These are phyloP conservation scores for Drosophila tristis DNA, from an alignment of 1,140 invertebrate species.

Conservation along the genomic window DNA sequence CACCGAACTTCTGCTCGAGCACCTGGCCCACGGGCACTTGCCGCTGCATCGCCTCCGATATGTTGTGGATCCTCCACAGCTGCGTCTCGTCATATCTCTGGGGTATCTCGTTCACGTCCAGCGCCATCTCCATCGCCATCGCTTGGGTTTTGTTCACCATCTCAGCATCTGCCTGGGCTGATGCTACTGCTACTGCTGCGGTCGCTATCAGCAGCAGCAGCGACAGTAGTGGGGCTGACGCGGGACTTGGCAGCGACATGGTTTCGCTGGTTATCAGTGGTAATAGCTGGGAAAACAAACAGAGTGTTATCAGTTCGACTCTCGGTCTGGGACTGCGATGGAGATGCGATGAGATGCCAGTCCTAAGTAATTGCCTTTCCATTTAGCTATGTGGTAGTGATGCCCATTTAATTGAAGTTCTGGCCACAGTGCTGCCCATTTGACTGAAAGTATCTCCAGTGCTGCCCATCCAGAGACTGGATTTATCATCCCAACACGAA, in stretches of 20 bases:
- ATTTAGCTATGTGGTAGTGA: no score
- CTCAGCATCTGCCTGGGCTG: no score
- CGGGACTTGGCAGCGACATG: conserved; percentile 14
- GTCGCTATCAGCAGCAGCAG: conserved; percentile 8
- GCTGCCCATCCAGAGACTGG: no score
- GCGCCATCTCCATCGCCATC: conserved; percentile 25
- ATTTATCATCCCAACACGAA: no score
- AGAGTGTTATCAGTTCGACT: conserved; percentile 8
- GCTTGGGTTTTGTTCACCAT: no score
- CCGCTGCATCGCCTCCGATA: conserved; percentile 62
- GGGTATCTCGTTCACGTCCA: conserved; percentile 65
- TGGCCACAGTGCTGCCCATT: no score
- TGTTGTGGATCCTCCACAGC: conserved; percentile 85
- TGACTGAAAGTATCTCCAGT: no score
- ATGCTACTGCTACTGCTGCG: background rate
- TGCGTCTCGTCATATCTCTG: conserved; percentile 86
- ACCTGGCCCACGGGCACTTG: conserved; percentile 60
- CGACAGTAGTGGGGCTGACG: background rate
- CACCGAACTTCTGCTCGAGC: conserved; percentile 75
- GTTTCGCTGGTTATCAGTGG: conserved; percentile 11
- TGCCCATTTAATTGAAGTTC: no score
- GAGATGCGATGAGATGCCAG: no score
- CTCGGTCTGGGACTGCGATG: background rate
- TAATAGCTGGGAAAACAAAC: conserved; percentile 16
- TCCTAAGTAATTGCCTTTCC: no score